phyloP scores from a whole-genome alignment of 1,140 invertebrate genomes.

The Goniozus legneri region DNA sequence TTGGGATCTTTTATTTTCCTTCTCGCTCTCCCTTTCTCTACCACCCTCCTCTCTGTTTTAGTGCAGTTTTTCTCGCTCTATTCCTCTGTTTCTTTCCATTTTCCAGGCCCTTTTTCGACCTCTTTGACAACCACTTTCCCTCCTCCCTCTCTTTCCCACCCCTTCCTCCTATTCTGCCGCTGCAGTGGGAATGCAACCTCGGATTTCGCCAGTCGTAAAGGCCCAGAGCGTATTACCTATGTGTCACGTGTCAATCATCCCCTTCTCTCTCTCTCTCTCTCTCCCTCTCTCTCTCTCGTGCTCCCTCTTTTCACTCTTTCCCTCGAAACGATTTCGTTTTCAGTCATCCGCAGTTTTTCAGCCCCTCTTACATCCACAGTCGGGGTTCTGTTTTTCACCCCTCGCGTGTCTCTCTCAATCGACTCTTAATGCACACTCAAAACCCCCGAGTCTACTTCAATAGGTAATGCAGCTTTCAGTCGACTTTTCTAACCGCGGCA shows the following conservation, averaged over 20 bases:
- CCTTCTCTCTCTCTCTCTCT: not conserved
- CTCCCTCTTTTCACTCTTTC: too few species aligned
- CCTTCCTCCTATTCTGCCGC: not conserved
- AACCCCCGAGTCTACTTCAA: slow-evolving; percentile 19
- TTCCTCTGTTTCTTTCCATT: slow-evolving; percentile 1
- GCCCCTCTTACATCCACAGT: too few species aligned
- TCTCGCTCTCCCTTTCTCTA: slow-evolving; percentile 11
- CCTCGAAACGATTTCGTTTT: not conserved
- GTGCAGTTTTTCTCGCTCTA: not conserved
- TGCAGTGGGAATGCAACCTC: not conserved
- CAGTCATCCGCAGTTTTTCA: too few species aligned
- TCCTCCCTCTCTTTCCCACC: not conserved
- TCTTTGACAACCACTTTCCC: slow-evolving; percentile 17
- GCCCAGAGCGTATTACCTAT: not conserved
- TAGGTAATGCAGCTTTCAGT: slow-evolving; percentile 18
- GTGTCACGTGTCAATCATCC: not conserved
- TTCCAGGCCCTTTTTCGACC: slow-evolving; percentile 5
- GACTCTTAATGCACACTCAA: slow-evolving; percentile 19
- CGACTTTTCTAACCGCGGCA: too few species aligned
- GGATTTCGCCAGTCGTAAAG: not conserved
- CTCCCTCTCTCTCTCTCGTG: too few species aligned
- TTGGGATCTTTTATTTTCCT: slow-evolving; percentile 8
- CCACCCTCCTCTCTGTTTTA: not conserved
- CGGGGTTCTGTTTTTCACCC: too few species aligned
- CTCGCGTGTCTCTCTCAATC: not conserved